These are phyloP conservation scores for Acanthoscelides obtectus DNA, from an alignment of 2,888 invertebrate species.

Conservation along the genomic window DNA sequence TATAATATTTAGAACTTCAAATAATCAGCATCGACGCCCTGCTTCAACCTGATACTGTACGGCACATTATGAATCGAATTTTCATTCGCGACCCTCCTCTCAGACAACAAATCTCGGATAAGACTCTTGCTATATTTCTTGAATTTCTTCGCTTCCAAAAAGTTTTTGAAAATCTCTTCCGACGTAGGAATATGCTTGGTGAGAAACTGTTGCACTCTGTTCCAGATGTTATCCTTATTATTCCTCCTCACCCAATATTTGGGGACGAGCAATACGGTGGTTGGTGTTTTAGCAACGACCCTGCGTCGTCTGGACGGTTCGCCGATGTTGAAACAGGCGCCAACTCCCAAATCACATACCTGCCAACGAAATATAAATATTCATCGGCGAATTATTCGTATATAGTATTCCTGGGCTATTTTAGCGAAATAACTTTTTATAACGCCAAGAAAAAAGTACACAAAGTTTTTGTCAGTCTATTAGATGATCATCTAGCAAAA, in stretches of 20 bases:
- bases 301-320: conserved; percentile 61
- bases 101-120: conserved; percentile 49
- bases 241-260: conserved; percentile 64
- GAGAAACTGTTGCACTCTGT: conserved; percentile 57
- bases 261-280: conserved; percentile 65
- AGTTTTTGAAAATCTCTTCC: conserved; percentile 54
- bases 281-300: conserved; percentile 59
- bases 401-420: no score
- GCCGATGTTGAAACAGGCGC: conserved; percentile 66
- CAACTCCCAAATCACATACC: conserved; percentile 55
- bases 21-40: conserved; percentile 34
- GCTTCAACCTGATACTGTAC: conserved; percentile 58
- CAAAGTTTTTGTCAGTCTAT: no score
- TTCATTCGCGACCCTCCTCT: conserved; percentile 51
- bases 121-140: conserved; percentile 51
- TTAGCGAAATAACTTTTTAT: no score
- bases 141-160: conserved; percentile 55
- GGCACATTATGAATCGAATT: conserved; percentile 61
- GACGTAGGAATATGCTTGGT: conserved; percentile 57
- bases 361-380: conserved; percentile 16
- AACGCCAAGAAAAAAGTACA: no score
- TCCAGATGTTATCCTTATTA: conserved; percentile 63
- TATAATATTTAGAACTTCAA: background rate
- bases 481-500: no score
- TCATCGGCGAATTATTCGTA: background rate